Evolutionary conservation across 1,140 invertebrate genomes (phyloP).

Genomic region (Trissolcus basalis): DNA sequence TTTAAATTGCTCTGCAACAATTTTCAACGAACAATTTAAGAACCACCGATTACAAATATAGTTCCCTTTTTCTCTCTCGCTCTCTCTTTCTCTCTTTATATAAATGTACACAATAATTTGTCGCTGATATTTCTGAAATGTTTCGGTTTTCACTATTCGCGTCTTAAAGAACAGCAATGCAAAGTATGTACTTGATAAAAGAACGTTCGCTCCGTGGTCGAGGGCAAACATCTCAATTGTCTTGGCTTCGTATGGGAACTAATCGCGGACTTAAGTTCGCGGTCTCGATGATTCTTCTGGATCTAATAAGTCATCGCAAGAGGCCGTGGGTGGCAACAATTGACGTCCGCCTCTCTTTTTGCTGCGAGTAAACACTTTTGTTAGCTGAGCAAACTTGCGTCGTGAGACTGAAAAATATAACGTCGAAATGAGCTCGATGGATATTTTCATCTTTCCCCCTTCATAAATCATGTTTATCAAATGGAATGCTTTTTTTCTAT

Average conservation of each 20-base stretch:
- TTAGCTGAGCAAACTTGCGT: slow-evolving; percentile 88
- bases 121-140: slow-evolving; percentile 34
- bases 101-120: slow-evolving; percentile 44
- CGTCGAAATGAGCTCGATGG: too few relatives aligned
- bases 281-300: slow-evolving; percentile 71
- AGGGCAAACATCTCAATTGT: slow-evolving; percentile 23
- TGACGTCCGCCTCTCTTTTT: slow-evolving; percentile 80
- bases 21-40: slow-evolving; percentile 2
- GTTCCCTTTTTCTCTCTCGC: too few relatives aligned
- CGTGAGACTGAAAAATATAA: slow-evolving; percentile 79
- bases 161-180: slow-evolving; percentile 25
- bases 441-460: neutral
- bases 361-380: slow-evolving; percentile 84
- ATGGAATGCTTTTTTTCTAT: neutral
- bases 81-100: slow-evolving; percentile 22
- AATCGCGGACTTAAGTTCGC: slow-evolving; percentile 61
- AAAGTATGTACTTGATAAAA: slow-evolving; percentile 21
- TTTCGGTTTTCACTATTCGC: slow-evolving; percentile 21
- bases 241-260: slow-evolving; percentile 11
- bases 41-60: slow-evolving; percentile 17
- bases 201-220: slow-evolving; percentile 13
- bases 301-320: slow-evolving; percentile 73
- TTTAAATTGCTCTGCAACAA: too few relatives aligned
- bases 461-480: neutral
- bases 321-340: slow-evolving; percentile 72